Percentiles rank a stretch among this genome's conserved stretches.
Conservation (phyloP, 1,140 invertebrate species). For the Drosophila orosa region DNA sequence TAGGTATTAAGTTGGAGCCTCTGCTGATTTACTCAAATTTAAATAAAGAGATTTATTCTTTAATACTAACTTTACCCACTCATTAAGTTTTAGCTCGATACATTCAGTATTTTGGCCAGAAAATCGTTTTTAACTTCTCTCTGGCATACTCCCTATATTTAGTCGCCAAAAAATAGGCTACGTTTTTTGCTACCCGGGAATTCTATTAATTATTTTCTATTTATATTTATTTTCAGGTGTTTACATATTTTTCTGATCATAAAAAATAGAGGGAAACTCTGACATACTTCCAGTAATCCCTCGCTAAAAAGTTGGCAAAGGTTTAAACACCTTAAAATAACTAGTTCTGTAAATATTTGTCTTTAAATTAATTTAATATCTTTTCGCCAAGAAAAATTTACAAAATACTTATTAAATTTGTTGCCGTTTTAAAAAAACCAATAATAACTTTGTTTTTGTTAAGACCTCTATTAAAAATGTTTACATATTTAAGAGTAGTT, state of each 20-base stretch:
- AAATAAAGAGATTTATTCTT: not conserved
- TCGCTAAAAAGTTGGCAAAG: not conserved
- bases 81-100: not conserved
- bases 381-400: not conserved
- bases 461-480: not conserved
- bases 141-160: too few species aligned
- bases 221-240: not conserved
- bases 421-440: not conserved
- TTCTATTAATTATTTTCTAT: not conserved
- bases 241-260: not conserved
- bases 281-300: not conserved
- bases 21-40: not conserved
- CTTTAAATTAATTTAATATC: too few species aligned
- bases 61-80: not conserved
- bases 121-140: too few species aligned
- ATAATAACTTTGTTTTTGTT: not conserved
- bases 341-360: not conserved
- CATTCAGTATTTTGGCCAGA: not conserved
- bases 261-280: not conserved
- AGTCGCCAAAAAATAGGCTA: not conserved
- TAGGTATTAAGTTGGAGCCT: not conserved
- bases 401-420: not conserved
- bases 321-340: not conserved
- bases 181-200: not conserved
- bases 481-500: not conserved